Conservation (phyloP, 2,113 vertebrate species). For the Ascaphus truei region DNA sequence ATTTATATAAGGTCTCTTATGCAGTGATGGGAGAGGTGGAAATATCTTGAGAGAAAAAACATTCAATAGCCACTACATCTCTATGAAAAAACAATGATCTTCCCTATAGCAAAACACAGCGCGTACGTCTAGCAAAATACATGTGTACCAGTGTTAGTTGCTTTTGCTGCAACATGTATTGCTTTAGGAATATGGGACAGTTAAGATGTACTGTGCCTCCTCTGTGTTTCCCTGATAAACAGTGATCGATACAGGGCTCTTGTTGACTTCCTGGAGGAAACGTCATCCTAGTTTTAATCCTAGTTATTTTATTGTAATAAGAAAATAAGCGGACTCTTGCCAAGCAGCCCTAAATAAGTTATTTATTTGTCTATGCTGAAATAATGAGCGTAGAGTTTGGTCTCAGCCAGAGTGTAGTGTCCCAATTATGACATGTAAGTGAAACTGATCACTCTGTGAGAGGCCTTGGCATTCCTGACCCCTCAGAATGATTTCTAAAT, state of each 20-base stretch:
- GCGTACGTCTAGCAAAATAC: not conserved
- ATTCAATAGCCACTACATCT: not conserved
- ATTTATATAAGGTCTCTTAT: too few species aligned
- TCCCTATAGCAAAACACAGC: not conserved
- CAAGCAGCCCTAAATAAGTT: too few species aligned
- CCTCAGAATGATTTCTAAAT: conserved; percentile 30
- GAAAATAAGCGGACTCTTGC: too few species aligned
- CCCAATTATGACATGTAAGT: conserved; percentile 25
- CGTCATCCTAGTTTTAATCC: too few species aligned
- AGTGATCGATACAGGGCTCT: too few species aligned
- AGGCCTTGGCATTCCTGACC: conserved; percentile 18
- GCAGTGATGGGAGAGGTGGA: too few species aligned
- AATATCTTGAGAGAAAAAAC: not conserved
- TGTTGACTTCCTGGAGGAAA: too few species aligned
- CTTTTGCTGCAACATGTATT: not conserved
- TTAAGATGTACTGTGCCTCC: too few species aligned
- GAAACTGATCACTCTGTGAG: conserved; percentile 10
- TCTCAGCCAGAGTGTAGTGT: conserved; percentile 4
- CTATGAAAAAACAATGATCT: not conserved
- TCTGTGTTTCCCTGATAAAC: too few species aligned
- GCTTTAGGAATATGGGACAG: not conserved
- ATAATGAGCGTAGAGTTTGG: too few species aligned
- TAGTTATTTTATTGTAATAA: too few species aligned
- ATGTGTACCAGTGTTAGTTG: not conserved
- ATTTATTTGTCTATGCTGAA: too few species aligned